phyloP scores from a whole-genome alignment of 2,888 invertebrate genomes.

The Gibbula magus region DNA sequence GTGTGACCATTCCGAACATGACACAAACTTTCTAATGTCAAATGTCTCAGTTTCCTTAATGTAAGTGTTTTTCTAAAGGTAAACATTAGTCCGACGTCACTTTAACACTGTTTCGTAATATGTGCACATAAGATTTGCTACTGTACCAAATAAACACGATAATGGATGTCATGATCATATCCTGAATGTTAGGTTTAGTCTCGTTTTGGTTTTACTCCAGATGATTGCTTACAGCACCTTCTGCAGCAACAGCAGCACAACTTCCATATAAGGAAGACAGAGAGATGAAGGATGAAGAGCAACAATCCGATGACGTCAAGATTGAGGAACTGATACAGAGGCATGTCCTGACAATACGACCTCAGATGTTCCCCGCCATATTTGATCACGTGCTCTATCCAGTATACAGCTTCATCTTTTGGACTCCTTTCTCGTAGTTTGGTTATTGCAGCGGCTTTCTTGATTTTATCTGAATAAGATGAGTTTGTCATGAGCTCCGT shows the following conservation, averaged over 20 bases:
- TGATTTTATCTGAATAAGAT: constrained; percentile 38
- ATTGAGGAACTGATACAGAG: constrained; percentile 52
- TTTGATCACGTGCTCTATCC: constrained; percentile 60
- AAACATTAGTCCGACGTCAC: too few relatives aligned
- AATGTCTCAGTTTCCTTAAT: too few relatives aligned
- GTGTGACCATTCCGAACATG: too few relatives aligned
- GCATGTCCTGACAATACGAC: constrained; percentile 48
- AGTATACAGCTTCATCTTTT: constrained; percentile 50
- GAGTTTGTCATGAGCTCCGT: constrained; percentile 37
- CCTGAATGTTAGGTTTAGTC: too few relatives aligned
- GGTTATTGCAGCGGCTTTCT: constrained; percentile 42
- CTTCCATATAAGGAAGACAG: constrained; percentile 8
- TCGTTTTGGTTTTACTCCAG: too few relatives aligned
- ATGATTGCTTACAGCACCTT: background rate
- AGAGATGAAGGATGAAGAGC: background rate
- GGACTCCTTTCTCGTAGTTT: constrained; percentile 38
- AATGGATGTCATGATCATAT: too few relatives aligned
- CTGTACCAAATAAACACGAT: too few relatives aligned
- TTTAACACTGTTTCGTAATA: too few relatives aligned
- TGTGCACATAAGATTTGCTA: too few relatives aligned
- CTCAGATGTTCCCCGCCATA: constrained; percentile 55
- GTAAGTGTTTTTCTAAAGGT: too few relatives aligned
- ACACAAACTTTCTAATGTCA: too few relatives aligned
- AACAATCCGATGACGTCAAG: constrained; percentile 49
- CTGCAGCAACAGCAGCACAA: background rate